A percentile compares a stretch with the other conserved stretches of the same genome.
These are phyloP conservation scores for Drosophila obscura DNA, from an alignment of 1,140 invertebrate genomes.

Conservation along the genomic window DNA sequence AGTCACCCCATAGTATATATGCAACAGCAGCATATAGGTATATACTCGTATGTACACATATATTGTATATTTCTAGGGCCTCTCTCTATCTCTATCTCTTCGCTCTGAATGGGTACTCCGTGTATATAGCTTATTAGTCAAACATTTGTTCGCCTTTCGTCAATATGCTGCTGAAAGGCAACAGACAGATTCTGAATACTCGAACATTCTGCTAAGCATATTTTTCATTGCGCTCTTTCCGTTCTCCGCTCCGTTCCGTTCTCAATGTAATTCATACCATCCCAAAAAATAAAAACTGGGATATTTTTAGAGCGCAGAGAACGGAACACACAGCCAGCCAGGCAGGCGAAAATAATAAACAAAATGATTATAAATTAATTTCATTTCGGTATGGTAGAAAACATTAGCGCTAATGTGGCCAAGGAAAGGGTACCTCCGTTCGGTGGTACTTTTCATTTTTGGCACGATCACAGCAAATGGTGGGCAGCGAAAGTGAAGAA, in stretches of 20 bases:
- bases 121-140: conserved; percentile 64
- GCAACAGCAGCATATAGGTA: conserved; percentile 7
- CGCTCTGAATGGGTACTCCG: conserved; percentile 9
- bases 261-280: conserved; percentile 80
- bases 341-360: conserved; percentile 63
- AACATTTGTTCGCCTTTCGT: conserved; percentile 73
- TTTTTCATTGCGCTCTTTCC: conserved; percentile 54
- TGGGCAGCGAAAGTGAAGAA: conserved; percentile 65
- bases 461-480: conserved; percentile 39
- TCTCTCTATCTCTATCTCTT: conserved; percentile 6
- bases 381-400: conserved; percentile 52
- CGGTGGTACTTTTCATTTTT: conserved; percentile 26
- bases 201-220: conserved; percentile 49
- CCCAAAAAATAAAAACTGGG: conserved; percentile 19
- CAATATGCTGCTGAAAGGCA: conserved; percentile 70
- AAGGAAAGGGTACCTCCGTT: conserved; percentile 15
- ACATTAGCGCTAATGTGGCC: conserved; percentile 59
- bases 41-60: conserved; percentile 16
- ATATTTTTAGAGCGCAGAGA: conserved; percentile 71
- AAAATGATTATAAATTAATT: conserved; percentile 78
- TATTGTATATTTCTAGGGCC: conserved; percentile 19
- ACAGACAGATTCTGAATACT: conserved; percentile 6
- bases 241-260: conserved; percentile 48
- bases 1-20: conserved; percentile 33
- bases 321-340: conserved; percentile 35